Evolutionary conservation across 2,797 vertebrate genomes (phyloP), one percentile per base, ranked within the genome.

Genomic region (Tokudaia muenninki): DNA sequence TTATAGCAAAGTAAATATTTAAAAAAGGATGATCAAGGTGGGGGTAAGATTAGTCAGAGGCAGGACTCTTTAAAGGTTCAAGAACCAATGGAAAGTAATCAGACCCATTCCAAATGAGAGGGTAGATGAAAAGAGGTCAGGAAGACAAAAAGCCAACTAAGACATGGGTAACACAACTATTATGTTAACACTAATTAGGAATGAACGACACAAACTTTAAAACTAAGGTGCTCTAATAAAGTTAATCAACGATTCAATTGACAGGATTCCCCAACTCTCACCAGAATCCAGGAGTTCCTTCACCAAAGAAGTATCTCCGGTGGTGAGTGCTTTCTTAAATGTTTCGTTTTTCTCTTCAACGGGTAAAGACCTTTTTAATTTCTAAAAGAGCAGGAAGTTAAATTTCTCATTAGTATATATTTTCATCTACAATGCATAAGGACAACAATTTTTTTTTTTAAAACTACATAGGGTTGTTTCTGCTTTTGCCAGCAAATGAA

Each of bases 211-310:
- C 1, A 44, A 74, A 44, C 37, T 96, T 88, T 78, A 79, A 95
- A 57, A 67, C 97, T 0, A 0, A 93, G n/a, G 87, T 87, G 86
- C 1, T 13, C 50, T 88, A n/a, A 37, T 65, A 29, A 93, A 94
- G 1, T 74, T 50, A 44, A 75, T 24, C 87, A 82, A 65, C 0
- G 24, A 31, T 74, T 79, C 52, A 67, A 6, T 3, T 65, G 91
- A 80, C 31, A 84, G 34, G 74, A 34, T 87, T 83, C 24, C 22
- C 95, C 81, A 97, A 97, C 65, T 91, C 98, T 98, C 98, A 98
- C 99, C 99, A 0, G 98, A 98, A 96, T 99, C 99, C 98, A 99
- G 97, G 77, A 99, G 99, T 80, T 99, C 98, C 94, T 99, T 97
- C 77, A 99, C 98, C 74, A 98, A 90, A 0, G 95, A 87, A 88